These are phyloP conservation scores for Pocillopora damicornis DNA, from an alignment of 64 coral and sea anemone species.

Conservation along the genomic window DNA sequence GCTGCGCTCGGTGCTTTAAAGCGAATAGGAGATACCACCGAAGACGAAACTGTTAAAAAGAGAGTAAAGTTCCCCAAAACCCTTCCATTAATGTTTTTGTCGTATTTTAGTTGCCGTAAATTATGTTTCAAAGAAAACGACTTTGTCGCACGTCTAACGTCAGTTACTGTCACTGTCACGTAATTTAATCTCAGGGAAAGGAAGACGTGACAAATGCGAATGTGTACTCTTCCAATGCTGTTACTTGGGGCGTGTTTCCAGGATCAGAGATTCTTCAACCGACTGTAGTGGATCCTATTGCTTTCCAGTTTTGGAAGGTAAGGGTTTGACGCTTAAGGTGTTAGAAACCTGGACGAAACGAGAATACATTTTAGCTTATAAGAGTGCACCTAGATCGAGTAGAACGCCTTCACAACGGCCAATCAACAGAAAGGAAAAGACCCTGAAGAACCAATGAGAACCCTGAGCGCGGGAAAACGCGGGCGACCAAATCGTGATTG, in stretches of 20 bases:
- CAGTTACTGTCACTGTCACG: background rate
- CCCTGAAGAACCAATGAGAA: too few relatives aligned
- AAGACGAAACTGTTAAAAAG: too few relatives aligned
- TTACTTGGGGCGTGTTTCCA: constrained; percentile 96
- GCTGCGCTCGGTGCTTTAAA: too few relatives aligned
- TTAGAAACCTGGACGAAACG: background rate
- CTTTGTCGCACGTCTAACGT: background rate
- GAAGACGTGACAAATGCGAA: constrained; percentile 75
- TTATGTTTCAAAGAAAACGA: too few relatives aligned
- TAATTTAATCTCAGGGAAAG: constrained; percentile 28
- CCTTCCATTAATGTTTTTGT: too few relatives aligned
- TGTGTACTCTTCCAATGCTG: constrained; percentile 63
- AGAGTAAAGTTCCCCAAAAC: too few relatives aligned
- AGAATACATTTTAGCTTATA: background rate
- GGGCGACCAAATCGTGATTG: too few relatives aligned
- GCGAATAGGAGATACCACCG: too few relatives aligned
- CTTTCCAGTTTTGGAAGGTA: constrained; percentile 96
- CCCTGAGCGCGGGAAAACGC: too few relatives aligned
- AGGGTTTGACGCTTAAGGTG: background rate
- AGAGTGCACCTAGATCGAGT: background rate
- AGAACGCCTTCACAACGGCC: too few relatives aligned
- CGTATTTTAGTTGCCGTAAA: too few relatives aligned
- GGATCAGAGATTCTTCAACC: constrained; percentile 94
- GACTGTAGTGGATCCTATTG: constrained; percentile 91
- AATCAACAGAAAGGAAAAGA: too few relatives aligned